A percentile compares a stretch with the other conserved stretches of the same genome.
These are phyloP conservation scores for Melinopterus prodromus DNA, from an alignment of 2,888 invertebrate species.

Conservation along the genomic window DNA sequence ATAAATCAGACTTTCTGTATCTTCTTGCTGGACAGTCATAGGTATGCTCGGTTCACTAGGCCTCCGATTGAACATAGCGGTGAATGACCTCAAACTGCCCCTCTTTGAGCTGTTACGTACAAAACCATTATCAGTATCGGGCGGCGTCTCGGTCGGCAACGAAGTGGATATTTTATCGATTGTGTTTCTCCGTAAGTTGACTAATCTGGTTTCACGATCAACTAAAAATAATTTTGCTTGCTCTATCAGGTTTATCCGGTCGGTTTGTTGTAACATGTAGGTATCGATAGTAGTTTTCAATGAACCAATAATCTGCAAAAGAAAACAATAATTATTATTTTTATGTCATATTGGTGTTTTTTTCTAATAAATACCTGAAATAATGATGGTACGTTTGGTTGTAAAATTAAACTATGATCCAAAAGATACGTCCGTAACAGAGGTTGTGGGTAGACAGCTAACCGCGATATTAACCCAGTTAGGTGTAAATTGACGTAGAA, in stretches of 20 bases:
- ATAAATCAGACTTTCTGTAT: constrained; percentile 51
- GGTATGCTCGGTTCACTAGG: constrained; percentile 61
- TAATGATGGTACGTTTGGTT: constrained; percentile 90
- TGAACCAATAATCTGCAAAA: constrained; percentile 73
- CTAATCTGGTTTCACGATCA: constrained; percentile 79
- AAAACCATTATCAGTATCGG: constrained; percentile 61
- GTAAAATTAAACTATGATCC: constrained; percentile 84
- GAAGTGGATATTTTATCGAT: constrained; percentile 58
- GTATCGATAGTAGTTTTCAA: constrained; percentile 90
- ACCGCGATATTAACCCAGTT: constrained; percentile 84
- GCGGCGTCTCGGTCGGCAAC: constrained; percentile 33
- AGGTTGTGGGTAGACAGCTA: constrained; percentile 90
- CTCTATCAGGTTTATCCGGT: constrained; percentile 72
- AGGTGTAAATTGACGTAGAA: constrained; percentile 87
- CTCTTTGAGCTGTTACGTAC: constrained; percentile 75
- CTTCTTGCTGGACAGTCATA: constrained; percentile 48
- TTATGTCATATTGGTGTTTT: background rate
- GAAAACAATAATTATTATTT: background rate
- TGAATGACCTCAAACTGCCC: constrained; percentile 77
- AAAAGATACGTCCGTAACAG: constrained; percentile 87
- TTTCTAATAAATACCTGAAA: constrained; percentile 73
- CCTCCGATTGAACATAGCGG: constrained; percentile 65
- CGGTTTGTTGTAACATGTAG: constrained; percentile 68
- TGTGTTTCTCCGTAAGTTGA: constrained; percentile 72
- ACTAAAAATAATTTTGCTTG: constrained; percentile 82